phyloP scores from a whole-genome alignment of 2,888 invertebrate genomes.

The Corbicula japonica region DNA sequence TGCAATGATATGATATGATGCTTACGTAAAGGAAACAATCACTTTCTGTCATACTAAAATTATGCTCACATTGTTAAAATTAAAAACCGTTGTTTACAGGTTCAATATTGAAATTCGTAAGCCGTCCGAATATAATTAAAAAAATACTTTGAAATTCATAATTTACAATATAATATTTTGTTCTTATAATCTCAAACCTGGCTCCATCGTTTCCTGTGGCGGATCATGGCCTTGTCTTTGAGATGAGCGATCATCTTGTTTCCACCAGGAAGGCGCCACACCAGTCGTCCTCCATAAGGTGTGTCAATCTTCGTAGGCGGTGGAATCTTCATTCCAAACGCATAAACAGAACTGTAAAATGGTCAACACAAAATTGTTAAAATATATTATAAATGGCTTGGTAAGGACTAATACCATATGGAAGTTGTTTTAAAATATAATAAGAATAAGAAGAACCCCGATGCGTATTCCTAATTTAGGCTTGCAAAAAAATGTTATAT shows the following conservation, averaged over 20 bases:
- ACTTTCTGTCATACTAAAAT: too few relatives aligned
- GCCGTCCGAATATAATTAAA: too few relatives aligned
- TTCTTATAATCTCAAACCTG: conserved; percentile 91
- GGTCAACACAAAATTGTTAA: not conserved
- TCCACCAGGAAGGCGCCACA: conserved; percentile 94
- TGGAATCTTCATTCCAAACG: conserved; percentile 67
- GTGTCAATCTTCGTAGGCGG: conserved; percentile 90
- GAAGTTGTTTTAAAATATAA: not conserved
- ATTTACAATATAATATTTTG: too few relatives aligned
- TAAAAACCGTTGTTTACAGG: too few relatives aligned
- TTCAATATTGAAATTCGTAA: too few relatives aligned
- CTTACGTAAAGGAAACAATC: too few relatives aligned
- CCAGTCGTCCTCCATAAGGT: conserved; percentile 94
- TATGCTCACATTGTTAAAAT: too few relatives aligned
- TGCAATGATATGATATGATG: too few relatives aligned
- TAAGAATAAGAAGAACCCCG: not conserved
- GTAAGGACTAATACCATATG: too few relatives aligned
- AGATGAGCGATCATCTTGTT: conserved; percentile 94
- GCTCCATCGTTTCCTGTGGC: conserved; percentile 97
- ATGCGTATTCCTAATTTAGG: too few relatives aligned
- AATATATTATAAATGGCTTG: not conserved
- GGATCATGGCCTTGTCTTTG: conserved; percentile 95
- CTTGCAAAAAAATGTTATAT: too few relatives aligned
- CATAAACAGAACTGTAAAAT: conserved; percentile 69
- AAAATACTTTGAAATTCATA: too few relatives aligned